Evolutionary conservation across 2,797 vertebrate species (phyloP).

Genomic region (Tapera naevia): DNA sequence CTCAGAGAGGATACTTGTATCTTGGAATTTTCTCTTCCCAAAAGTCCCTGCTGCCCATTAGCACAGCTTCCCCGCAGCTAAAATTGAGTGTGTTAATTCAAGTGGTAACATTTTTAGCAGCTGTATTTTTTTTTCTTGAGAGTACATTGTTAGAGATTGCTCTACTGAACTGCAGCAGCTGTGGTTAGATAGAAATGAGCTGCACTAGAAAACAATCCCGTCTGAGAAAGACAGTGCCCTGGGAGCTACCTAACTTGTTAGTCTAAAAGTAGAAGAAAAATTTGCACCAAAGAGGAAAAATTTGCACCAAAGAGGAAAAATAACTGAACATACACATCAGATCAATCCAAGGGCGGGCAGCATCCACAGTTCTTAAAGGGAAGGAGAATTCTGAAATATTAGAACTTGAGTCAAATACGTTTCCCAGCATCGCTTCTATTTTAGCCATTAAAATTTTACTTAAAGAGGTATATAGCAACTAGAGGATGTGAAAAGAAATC

Average conservation of each 20-base stretch:
- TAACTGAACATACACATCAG: neutral
- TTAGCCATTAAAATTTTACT: neutral
- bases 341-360: neutral
- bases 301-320: neutral
- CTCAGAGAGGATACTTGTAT: neutral
- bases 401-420: neutral
- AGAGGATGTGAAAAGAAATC: neutral
- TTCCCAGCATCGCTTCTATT: neutral
- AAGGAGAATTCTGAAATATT: neutral
- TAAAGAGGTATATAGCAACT: neutral
- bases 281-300: neutral
- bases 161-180: neutral
- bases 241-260: neutral
- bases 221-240: neutral
- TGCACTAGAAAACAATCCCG: neutral
- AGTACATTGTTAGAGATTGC: neutral
- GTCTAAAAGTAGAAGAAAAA: neutral
- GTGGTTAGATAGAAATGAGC: neutral
- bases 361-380: neutral
- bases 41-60: neutral
- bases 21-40: neutral
- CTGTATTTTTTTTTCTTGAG: neutral
- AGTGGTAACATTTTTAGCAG: constrained; percentile 7
- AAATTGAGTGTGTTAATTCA: constrained; percentile 14
- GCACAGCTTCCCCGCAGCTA: neutral